These are phyloP conservation scores for Aurelia sp. DNA, from an alignment of 30 jellyfish, hydroid and myxozoan genomes.

Conservation along the genomic window DNA sequence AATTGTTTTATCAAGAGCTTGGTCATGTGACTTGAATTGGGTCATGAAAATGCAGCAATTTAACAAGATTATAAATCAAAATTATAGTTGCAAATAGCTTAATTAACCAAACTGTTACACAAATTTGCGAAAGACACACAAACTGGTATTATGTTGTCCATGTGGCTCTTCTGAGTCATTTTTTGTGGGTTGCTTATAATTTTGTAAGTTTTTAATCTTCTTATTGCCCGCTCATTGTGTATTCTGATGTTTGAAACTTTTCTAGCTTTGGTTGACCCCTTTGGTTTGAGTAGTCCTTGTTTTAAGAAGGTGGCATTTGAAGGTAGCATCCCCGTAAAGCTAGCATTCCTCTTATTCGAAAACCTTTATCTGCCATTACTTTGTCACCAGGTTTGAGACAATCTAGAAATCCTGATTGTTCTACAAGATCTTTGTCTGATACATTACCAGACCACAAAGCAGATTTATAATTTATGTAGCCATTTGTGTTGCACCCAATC, in stretches of 20 bases:
- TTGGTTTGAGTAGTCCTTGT: conserved; percentile 43
- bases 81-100: neutral
- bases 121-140: conserved; percentile 46
- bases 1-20: too few relatives aligned
- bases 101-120: conserved; percentile 6
- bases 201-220: conserved; percentile 31
- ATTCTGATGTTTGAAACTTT: conserved; percentile 48
- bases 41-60: neutral
- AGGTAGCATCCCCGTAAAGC: conserved; percentile 36
- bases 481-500: too few relatives aligned
- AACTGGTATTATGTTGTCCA: conserved; percentile 14
- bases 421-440: too few relatives aligned
- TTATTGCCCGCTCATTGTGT: conserved; percentile 57
- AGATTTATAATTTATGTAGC: too few relatives aligned
- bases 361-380: too few relatives aligned
- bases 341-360: conserved; percentile 41
- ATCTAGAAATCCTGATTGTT: too few relatives aligned
- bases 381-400: too few relatives aligned
- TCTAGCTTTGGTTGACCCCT: conserved; percentile 48
- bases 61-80: neutral
- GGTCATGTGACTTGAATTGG: neutral
- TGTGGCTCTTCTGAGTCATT: conserved; percentile 38
- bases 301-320: conserved; percentile 31
- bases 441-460: too few relatives aligned
- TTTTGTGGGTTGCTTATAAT: neutral